Percentiles rank a stretch among this genome's conserved stretches.
Evolutionary conservation across 2,113 vertebrate genomes (phyloP).

Genomic region (Opisthocomus hoazin): DNA sequence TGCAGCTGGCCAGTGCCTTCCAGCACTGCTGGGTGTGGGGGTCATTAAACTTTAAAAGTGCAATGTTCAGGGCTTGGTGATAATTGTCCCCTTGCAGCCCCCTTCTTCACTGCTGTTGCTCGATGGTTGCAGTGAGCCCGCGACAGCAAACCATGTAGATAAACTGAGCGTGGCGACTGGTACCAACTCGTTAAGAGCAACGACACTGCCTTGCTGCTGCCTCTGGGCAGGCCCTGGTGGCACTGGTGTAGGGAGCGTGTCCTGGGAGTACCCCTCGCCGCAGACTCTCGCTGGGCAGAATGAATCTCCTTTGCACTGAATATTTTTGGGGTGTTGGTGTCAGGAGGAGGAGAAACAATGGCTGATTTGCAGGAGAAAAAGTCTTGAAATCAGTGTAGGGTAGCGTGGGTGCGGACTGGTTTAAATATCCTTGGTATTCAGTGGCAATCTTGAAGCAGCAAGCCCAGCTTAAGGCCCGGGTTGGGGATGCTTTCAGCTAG

Average conservation of each 20-base stretch:
- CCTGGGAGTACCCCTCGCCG: background rate
- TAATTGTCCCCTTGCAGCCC: background rate
- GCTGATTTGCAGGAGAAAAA: background rate
- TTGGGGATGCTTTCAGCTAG: background rate
- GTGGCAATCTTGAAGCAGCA: background rate
- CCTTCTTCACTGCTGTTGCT: background rate
- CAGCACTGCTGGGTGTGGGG: background rate
- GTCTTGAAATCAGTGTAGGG: background rate
- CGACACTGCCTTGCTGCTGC: background rate
- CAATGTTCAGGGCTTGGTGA: background rate
- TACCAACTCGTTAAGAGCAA: background rate
- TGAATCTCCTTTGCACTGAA: background rate
- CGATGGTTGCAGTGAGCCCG: rapidly evolving
- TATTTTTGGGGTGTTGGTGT: background rate
- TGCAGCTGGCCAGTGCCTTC: background rate
- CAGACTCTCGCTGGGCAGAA: background rate
- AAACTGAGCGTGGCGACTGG: background rate
- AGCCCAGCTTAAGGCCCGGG: background rate
- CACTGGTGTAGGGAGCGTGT: rapidly evolving
- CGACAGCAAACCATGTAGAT: background rate
- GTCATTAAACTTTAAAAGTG: background rate
- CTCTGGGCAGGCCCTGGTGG: background rate
- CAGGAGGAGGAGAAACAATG: background rate
- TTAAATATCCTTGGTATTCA: background rate
- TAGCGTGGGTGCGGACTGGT: background rate